Base-by-base conservation (phyloP, 2,113 vertebrate species). In the Coregonus clupeaformis region DNA sequence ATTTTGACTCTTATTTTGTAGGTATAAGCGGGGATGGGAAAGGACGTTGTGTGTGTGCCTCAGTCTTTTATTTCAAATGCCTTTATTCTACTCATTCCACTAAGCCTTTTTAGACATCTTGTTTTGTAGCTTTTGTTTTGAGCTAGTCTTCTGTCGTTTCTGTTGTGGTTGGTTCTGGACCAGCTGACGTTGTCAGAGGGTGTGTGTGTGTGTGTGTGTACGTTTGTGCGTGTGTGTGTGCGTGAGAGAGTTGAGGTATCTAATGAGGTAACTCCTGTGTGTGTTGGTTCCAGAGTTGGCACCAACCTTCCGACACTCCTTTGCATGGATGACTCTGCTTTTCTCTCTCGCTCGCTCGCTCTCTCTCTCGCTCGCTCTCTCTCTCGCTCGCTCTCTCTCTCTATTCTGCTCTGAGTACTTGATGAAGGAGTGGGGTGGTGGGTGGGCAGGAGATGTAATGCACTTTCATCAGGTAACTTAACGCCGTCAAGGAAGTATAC, bases 101-200 rank as follows among this genome's bases (percentile, higher is more conserved):
- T 90, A 87, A 92, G 91, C 92, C 92, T 90, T 89, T 14, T 91
- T 93, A 92, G 93, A 94, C 93, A 92, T 93, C 92, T 71, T 24
- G 65, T 57, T 29, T 69, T 52, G 3, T 52, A 4, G 91, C 75
- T 42, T 76, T 67, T 75, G 71, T 7, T 69, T 12, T 55, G 36
- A 2, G 59, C 71, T 67, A 52, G 66, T 85, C 69, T 69, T 71
- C 80, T 79, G 71, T 80, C 82, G 77, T 72, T 81, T 66, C 78
- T 82, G 77, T 77, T 74, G 4, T 87, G 49, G 72, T 86, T 78
- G 86, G 86, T 81, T 12, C 69, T 24, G 55, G 80, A 75, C 84
- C 84, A 83, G 84, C 86, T 86, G 73, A 68, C 79, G 85, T 82
- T 63, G 62, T 49, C 14, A 22, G 57, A 22, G n/a, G 20, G 64